Base-by-base conservation (phyloP, 35 echinoderm and acorn worm genomes). In the Chiridota heheva region DNA sequence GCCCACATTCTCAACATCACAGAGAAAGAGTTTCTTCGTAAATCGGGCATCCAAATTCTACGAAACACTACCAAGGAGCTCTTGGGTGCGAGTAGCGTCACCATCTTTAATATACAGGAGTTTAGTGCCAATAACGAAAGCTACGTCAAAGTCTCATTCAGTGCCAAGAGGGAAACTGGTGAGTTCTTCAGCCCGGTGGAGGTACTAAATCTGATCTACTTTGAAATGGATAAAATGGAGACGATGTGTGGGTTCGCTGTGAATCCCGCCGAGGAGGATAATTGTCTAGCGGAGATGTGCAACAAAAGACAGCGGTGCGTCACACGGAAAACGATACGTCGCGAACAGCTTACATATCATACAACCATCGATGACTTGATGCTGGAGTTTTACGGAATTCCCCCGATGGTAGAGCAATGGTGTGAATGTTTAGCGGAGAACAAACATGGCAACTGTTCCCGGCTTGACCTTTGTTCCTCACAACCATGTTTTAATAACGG, bases 101-200 rank as follows among this genome's bases (percentile, higher is more conserved):
- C 73, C 58, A 93, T 93, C n/a, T 93, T 88, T 65, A 93, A 93
- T 42, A 81, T 93, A 45, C 84, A 87, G 24, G 85, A 93, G 45
- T 82, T 88, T 40, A 36, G 37, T 32, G 78, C 44, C 8, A 48
- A 82, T 36, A 63, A 72, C 10, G 28, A 36, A 5, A 70, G 70
- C 16, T 60, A 88, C 13, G 41, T 93, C 0, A 93, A 93, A 38
- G 60, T 93, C 28, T 88, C 90, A 5, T 93, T 93, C 37, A 49
- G 78, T 10, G 90, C 90, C 10, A 71, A 67, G 20, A 87, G 84
- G 24, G 16, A 42, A 1, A 90, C 25, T 7, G 90, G 81, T 18
- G 38, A 45, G 16, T 93, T 88, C 70, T 66, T 93, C 17, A 63
- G 69, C 30, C 85, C 84, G 5, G 85, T 82, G 20, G 66, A 93